Evolutionary conservation across 2,888 invertebrate genomes (phyloP).

Genomic region (Amphimallon solstitiale): DNA sequence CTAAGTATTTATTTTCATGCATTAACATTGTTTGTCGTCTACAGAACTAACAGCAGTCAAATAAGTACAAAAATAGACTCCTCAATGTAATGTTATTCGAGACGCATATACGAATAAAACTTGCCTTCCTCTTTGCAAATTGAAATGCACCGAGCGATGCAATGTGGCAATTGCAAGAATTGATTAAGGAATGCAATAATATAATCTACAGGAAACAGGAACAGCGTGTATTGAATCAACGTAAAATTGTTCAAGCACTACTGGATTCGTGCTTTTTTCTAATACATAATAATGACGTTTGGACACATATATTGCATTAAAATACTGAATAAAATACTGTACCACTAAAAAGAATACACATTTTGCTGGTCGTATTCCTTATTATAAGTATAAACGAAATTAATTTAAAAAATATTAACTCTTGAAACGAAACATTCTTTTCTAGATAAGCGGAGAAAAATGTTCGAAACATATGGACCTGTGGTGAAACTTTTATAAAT

Average conservation of each 20-base stretch:
- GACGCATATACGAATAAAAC: conserved; percentile 28
- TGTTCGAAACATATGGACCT: too few relatives aligned
- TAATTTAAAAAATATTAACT: too few relatives aligned
- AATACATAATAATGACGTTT: too few relatives aligned
- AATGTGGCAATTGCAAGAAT: conserved; percentile 29
- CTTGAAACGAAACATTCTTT: too few relatives aligned
- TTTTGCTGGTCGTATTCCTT: too few relatives aligned
- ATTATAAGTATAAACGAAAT: too few relatives aligned
- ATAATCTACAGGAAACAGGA: conserved; percentile 35
- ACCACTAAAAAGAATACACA: too few relatives aligned
- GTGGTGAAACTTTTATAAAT: too few relatives aligned
- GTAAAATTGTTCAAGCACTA: not conserved
- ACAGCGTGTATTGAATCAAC: conserved; percentile 32
- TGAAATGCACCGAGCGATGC: conserved; percentile 27
- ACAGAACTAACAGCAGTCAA: conserved; percentile 9
- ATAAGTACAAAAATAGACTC: not conserved
- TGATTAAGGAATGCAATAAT: conserved; percentile 21
- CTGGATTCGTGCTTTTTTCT: conserved; percentile 4
- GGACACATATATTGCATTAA: too few relatives aligned
- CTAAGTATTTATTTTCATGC: conserved; percentile 10
- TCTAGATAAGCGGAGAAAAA: too few relatives aligned
- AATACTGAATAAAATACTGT: too few relatives aligned
- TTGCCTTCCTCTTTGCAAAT: conserved; percentile 26
- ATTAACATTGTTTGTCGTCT: conserved; percentile 26
- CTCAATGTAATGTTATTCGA: conserved; percentile 18